These are phyloP conservation scores for Drosophila nigromelanica DNA, from an alignment of 1,140 invertebrate species.

Conservation along the genomic window DNA sequence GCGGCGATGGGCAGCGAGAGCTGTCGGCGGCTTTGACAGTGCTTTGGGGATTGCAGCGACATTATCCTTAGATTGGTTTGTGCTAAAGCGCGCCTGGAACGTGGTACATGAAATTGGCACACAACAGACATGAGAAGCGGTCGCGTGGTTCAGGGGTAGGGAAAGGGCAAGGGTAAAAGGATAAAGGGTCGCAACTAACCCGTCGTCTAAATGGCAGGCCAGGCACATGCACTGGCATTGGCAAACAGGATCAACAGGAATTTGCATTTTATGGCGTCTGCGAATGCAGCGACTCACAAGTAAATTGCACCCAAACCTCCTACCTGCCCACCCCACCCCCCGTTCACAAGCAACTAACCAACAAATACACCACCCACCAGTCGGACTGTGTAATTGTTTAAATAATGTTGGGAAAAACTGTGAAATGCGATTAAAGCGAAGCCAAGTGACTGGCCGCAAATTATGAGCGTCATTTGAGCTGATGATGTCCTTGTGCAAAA, in stretches of 20 bases:
- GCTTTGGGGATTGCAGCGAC: slow-evolving; percentile 54
- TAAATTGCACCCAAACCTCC: slow-evolving; percentile 1
- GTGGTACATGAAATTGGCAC: slow-evolving; percentile 70
- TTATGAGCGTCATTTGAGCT: slow-evolving; percentile 51
- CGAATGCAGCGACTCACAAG: slow-evolving; percentile 55
- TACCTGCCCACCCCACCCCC: neutral
- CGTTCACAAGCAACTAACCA: neutral
- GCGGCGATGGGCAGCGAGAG: neutral
- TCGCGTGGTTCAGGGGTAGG: neutral
- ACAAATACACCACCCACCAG: too few species aligned
- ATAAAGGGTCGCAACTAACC: slow-evolving; percentile 19
- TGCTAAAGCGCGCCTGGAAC: slow-evolving; percentile 58
- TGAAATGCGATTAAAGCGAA: slow-evolving; percentile 69
- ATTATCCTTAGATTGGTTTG: slow-evolving; percentile 81
- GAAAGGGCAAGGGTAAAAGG: neutral
- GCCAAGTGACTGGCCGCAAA: slow-evolving; percentile 43
- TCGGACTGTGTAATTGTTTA: slow-evolving; percentile 60
- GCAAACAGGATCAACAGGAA: slow-evolving; percentile 81
- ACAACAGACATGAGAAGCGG: slow-evolving; percentile 64
- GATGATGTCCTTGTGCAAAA: slow-evolving; percentile 32
- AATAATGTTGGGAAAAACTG: slow-evolving; percentile 57
- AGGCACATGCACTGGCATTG: slow-evolving; percentile 72
- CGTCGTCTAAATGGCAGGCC: slow-evolving; percentile 66
- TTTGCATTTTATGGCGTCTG: slow-evolving; percentile 82
- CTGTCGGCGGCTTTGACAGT: slow-evolving; percentile 17